Evolutionary conservation across 1,140 invertebrate species (phyloP).

Genomic region (Scaptomyza pallida): DNA sequence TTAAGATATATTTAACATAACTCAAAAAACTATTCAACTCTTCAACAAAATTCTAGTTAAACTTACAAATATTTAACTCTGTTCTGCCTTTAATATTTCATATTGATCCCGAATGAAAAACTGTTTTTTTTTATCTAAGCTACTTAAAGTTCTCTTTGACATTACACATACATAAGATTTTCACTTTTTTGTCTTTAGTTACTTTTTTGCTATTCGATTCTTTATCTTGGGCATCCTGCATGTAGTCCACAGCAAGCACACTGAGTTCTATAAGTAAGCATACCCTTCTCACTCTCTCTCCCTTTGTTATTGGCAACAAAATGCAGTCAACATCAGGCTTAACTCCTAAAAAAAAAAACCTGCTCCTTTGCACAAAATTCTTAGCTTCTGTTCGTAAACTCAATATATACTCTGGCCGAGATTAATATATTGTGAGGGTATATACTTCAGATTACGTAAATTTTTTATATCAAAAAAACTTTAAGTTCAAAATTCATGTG

Average conservation of each 20-base stretch:
- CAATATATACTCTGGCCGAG: slow-evolving; percentile 1
- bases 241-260: slow-evolving; percentile 1
- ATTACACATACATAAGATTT: no score
- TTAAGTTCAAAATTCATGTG: no score
- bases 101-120: no score
- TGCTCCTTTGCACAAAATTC: slow-evolving; percentile 56
- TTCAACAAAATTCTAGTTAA: no score
- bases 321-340: slow-evolving; percentile 22
- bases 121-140: no score
- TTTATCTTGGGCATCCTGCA: slow-evolving; percentile 11
- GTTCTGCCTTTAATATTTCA: no score
- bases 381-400: slow-evolving; percentile 13
- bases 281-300: slow-evolving; percentile 6
- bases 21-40: no score
- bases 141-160: no score
- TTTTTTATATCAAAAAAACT: no score
- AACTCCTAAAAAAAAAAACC: slow-evolving; percentile 60
- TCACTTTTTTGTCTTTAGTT: no score
- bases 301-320: slow-evolving; percentile 26
- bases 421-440: not conserved
- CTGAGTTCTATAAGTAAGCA: slow-evolving; percentile 2
- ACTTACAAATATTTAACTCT: no score
- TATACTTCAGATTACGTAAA: not conserved
- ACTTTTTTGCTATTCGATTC: not conserved
- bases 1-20: no score